phyloP scores from a whole-genome alignment of 2,888 invertebrate genomes.

The Stenichneumon culpator region DNA sequence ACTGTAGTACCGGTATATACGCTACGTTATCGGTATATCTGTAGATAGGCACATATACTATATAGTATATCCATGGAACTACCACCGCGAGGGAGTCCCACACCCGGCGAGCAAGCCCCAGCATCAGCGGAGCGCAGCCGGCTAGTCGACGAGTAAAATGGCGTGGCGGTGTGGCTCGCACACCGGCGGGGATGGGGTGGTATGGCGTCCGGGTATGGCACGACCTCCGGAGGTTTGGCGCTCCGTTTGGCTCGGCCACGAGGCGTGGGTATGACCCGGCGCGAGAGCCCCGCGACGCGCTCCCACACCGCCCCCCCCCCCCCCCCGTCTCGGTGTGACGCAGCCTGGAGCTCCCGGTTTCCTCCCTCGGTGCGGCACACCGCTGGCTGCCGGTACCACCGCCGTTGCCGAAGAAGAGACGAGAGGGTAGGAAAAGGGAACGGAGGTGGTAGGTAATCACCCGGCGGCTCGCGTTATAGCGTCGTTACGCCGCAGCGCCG shows the following conservation, averaged over 20 bases:
- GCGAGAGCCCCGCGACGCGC: conserved; percentile 56
- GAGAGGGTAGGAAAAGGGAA: conserved; percentile 68
- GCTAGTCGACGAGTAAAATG: conserved; percentile 56
- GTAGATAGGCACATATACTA: background rate
- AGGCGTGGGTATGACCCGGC: conserved; percentile 60
- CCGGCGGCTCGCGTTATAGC: conserved; percentile 85
- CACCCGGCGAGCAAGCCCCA: conserved; percentile 32
- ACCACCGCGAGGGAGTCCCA: conserved; percentile 35
- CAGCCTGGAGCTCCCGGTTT: conserved; percentile 36
- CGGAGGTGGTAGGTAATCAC: conserved; percentile 84
- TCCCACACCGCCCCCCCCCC: conserved; percentile 4
- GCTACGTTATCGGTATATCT: background rate
- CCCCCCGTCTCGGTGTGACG: conserved; percentile 52
- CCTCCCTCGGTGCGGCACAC: conserved; percentile 47
- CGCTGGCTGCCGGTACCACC: conserved; percentile 32
- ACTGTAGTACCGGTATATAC: conserved; percentile 36
- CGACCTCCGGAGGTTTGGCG: conserved; percentile 1
- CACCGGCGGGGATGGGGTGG: background rate
- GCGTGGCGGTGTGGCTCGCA: conserved; percentile 58
- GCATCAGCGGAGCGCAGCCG: conserved; percentile 43
- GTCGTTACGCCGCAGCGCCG: conserved; percentile 84
- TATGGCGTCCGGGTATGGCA: background rate
- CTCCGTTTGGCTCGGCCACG: conserved; percentile 31
- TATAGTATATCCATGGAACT: conserved; percentile 6
- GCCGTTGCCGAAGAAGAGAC: conserved; percentile 51